These are phyloP conservation scores for Mormyrops attenuatus DNA, from an alignment of 2,797 vertebrate genomes.

Conservation along the genomic window DNA sequence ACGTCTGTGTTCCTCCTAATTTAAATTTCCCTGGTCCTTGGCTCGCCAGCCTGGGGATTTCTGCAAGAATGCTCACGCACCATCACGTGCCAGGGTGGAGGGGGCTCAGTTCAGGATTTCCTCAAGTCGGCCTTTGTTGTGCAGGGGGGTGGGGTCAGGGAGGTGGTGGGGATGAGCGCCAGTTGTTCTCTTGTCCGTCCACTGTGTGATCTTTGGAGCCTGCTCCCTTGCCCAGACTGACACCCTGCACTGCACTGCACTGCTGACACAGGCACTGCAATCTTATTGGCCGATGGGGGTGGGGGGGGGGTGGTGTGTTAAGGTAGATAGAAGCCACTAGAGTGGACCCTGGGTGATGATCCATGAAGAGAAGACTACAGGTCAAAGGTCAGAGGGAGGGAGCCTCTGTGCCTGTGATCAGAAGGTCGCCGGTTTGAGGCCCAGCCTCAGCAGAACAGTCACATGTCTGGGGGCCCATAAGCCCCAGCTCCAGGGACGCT, in stretches of 20 bases:
- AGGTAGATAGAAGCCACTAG: neutral
- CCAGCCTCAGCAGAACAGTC: neutral
- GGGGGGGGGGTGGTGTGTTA: neutral
- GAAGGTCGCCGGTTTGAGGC: neutral
- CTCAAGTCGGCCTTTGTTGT: conserved; percentile 16
- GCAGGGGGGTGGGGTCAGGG: neutral
- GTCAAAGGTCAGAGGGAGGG: neutral
- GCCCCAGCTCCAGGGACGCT: neutral
- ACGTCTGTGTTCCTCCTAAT: conserved; percentile 45
- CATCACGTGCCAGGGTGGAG: neutral
- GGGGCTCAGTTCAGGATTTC: neutral
- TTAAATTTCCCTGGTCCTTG: conserved; percentile 65
- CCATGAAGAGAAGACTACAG: neutral
- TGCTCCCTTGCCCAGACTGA: neutral
- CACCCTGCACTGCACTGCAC: neutral
- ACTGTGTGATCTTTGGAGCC: conserved; percentile 17
- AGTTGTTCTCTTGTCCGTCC: conserved; percentile 10
- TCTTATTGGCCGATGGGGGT: neutral
- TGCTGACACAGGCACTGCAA: neutral
- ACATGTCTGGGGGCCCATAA: neutral
- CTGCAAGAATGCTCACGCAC: conserved; percentile 68
- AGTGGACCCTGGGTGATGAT: neutral
- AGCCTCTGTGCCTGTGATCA: neutral
- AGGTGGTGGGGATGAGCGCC: neutral
- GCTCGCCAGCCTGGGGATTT: conserved; percentile 63